phyloP scores from a whole-genome alignment of 2,888 invertebrate species.

The Pseudococcus viburni region DNA sequence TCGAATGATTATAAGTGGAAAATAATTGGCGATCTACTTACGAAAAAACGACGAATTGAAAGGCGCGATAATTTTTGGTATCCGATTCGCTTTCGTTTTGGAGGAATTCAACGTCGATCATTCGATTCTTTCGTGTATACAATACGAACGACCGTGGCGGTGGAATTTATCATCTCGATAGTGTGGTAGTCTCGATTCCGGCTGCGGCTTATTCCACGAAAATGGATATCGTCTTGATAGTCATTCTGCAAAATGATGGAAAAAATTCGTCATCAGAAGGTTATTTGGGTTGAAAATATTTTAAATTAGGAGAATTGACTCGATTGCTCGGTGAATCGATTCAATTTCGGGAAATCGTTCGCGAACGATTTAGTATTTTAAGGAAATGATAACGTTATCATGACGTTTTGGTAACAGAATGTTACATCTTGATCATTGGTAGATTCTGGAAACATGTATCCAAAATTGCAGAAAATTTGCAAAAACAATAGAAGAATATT shows the following conservation, averaged over 20 bases:
- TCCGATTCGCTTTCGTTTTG: not conserved
- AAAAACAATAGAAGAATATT: too few relatives aligned
- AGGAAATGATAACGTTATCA: not conserved
- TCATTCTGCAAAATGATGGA: too few relatives aligned
- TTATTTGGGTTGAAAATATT: too few relatives aligned
- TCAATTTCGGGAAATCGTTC: not conserved
- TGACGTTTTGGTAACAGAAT: not conserved
- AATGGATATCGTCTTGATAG: too few relatives aligned
- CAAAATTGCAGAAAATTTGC: too few relatives aligned
- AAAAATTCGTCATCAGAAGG: too few relatives aligned
- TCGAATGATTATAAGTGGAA: not conserved
- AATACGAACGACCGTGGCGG: not conserved
- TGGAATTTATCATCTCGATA: not conserved
- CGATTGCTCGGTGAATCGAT: not conserved
- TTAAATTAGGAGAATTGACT: too few relatives aligned
- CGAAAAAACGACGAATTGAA: not conserved
- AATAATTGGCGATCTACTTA: not conserved
- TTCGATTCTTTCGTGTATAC: not conserved
- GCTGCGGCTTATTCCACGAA: too few relatives aligned
- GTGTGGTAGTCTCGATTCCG: too few relatives aligned
- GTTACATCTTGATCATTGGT: too few relatives aligned
- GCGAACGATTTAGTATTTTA: not conserved
- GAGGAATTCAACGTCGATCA: not conserved
- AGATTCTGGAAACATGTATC: too few relatives aligned
- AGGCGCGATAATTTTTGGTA: not conserved